phyloP scores from a whole-genome alignment of 2,888 invertebrate genomes.

The Microdon myrmicae region DNA sequence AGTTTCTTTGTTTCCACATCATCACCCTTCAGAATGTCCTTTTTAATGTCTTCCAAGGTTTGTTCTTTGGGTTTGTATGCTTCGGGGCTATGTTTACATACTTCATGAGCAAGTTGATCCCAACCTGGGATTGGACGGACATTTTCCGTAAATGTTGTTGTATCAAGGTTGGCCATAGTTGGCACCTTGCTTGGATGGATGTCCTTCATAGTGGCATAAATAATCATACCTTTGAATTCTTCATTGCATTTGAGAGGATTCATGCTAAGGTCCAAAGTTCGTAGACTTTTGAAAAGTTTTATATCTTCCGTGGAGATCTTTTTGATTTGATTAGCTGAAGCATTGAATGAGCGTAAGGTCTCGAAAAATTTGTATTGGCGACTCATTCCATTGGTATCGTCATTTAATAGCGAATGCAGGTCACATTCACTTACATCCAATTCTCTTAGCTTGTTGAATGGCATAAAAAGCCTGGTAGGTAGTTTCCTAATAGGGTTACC shows the following conservation, averaged over 20 bases:
- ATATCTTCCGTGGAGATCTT: conserved; percentile 60
- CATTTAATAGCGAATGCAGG: conserved; percentile 75
- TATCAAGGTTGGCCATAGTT: conserved; percentile 57
- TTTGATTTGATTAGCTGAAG: conserved; percentile 64
- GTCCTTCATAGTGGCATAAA: conserved; percentile 61
- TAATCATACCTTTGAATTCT: conserved; percentile 75
- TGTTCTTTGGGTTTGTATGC: conserved; percentile 43
- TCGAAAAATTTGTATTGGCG: conserved; percentile 67
- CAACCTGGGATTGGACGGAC: conserved; percentile 58
- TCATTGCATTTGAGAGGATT: conserved; percentile 77
- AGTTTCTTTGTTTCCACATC: conserved; percentile 31
- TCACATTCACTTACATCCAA: conserved; percentile 79
- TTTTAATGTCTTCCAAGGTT: conserved; percentile 38
- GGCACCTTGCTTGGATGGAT: conserved; percentile 58
- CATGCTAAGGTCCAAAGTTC: conserved; percentile 69
- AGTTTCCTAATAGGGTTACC: conserved; percentile 77
- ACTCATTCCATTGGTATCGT: conserved; percentile 66
- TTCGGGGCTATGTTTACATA: conserved; percentile 60
- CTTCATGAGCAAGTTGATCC: conserved; percentile 61
- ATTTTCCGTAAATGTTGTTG: conserved; percentile 54
- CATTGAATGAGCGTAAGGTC: conserved; percentile 71
- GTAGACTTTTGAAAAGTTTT: conserved; percentile 64
- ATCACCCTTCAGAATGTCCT: conserved; percentile 34
- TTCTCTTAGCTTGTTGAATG: conserved; percentile 72
- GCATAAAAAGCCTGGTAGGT: conserved; percentile 74